Evolutionary conservation across 35 echinoderm and acorn worm genomes (phyloP), one percentile per base, ranked within the genome.

Genomic region (Ophiothrix spiculata): DNA sequence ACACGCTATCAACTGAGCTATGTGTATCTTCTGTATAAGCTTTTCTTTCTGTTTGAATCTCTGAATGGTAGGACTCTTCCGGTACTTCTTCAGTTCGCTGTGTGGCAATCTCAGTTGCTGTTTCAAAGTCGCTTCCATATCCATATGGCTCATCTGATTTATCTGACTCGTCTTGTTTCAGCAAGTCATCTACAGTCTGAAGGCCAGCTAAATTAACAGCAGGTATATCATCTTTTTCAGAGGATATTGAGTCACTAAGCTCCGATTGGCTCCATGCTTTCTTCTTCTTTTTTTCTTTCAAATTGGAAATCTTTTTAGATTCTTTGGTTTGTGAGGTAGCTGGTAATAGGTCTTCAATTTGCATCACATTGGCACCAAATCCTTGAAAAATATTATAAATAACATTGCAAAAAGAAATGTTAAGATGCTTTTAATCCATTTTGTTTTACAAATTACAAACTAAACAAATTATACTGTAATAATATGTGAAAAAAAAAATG

Each of bases 101-200:
- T 80, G 78, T 80, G 16, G n/a, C 78, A 38, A 80, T 80, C 78
- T 80, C 81, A 73, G 54, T 60, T 2, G 81, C 81, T 21, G 45
- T 84, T 33, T 64, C 81, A 84, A 64, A 37, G 23, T 64, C 81
- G 69, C 81, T 84, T 79, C 31, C 14, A 37, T 79, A 79, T 10
- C 36, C 37, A 33, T 4, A 0, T 36, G 12, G 49, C 12, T 64
- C 60, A 69, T 28, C 29, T 15, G 60, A 60, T 56, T 84, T 84
- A 33, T 36, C 6, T 23, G 32, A 31, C 37, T 33, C 35, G 23
- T 84, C 19, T 15, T 19, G 10, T 13, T 35, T 4, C 8, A 84
- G 54, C 11, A 84, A 56, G 35, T 84, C 56, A 28, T 84, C 81
- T 23, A 84, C 81, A 17, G 81, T 84, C n/a, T 84, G 81, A 13